Conservation (phyloP, 2,797 vertebrate species). For the Gorsachius magnificus region DNA sequence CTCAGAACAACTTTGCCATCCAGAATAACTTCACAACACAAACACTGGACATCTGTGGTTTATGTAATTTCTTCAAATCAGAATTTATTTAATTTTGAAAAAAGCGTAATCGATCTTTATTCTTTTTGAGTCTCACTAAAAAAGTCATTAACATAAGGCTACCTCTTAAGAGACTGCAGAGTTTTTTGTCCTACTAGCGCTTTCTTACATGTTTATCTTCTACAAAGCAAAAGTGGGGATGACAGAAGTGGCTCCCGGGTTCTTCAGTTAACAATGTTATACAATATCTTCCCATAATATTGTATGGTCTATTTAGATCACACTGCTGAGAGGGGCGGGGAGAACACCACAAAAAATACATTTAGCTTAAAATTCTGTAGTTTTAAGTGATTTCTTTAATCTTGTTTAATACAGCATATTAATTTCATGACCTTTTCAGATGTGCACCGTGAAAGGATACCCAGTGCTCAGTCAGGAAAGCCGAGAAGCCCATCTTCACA, state of each 20-base stretch:
- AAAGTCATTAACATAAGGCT: not conserved
- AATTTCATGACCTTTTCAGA: not conserved
- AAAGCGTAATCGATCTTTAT: fast-evolving
- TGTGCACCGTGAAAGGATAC: not conserved
- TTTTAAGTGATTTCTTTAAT: too few relatives aligned
- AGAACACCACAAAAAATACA: not conserved
- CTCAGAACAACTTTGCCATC: not conserved
- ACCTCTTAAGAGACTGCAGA: not conserved
- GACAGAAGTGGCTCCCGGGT: not conserved
- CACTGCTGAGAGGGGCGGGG: not conserved
- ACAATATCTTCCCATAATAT: not conserved
- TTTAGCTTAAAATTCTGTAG: not conserved
- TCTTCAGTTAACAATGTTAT: not conserved
- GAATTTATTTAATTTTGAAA: not conserved
- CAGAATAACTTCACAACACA: not conserved
- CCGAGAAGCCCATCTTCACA: not conserved
- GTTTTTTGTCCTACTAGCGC: not conserved
- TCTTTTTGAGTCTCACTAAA: not conserved
- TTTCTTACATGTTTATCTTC: not conserved
- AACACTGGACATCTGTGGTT: not conserved
- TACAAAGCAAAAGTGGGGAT: not conserved
- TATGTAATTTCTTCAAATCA: not conserved
- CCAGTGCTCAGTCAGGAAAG: fast-evolving
- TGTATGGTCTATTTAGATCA: not conserved
- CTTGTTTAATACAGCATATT: not conserved